Evolutionary conservation across 2,113 vertebrate species (phyloP).

Genomic region (Donacobius atricapilla): DNA sequence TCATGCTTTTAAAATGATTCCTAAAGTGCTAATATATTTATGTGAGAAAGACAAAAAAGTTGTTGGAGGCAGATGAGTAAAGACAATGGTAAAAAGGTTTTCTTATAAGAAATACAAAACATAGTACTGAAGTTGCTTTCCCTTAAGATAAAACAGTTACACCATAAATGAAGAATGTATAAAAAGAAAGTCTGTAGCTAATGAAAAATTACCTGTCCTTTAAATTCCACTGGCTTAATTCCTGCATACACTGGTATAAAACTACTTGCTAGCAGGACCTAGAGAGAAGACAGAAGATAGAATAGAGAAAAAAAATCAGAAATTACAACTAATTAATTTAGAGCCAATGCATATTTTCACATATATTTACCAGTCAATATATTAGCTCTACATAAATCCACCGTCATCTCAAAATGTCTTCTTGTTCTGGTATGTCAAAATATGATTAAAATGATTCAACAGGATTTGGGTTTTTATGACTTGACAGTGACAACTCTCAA

Average conservation of each 20-base stretch:
- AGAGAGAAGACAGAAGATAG: not conserved
- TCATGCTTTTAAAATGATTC: not conserved
- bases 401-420: not conserved
- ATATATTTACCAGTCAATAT: not conserved
- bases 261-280: constrained; percentile 90
- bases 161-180: not conserved
- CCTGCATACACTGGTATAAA: constrained; percentile 88
- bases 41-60: not conserved
- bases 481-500: not conserved
- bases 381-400: not conserved
- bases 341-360: not conserved
- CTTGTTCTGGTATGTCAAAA: not conserved
- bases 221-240: constrained; percentile 81
- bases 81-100: not conserved
- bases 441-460: not conserved
- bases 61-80: not conserved
- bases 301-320: not conserved
- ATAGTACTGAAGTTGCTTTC: not conserved
- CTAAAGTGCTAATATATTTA: not conserved
- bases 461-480: not conserved
- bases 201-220: constrained; percentile 81
- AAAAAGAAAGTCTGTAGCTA: not conserved
- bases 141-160: not conserved
- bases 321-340: not conserved
- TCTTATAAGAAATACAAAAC: not conserved